Evolutionary conservation across 2,888 invertebrate species (phyloP).

Genomic region (Cynaeus angustus): DNA sequence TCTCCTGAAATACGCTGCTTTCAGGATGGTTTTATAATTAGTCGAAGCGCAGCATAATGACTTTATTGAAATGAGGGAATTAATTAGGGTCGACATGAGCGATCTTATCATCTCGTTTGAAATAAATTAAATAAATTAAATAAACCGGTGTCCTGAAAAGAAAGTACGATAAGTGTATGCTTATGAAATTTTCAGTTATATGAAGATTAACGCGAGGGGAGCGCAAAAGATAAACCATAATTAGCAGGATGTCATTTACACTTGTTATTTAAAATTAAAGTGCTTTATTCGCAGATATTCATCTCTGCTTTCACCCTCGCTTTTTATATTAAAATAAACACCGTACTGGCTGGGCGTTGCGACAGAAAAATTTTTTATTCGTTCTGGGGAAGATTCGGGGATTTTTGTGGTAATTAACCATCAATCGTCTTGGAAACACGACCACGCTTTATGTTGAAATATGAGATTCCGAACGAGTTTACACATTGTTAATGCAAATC

Average conservation of each 20-base stretch:
- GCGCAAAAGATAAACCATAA: slow-evolving; percentile 72
- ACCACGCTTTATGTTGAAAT: slow-evolving; percentile 67
- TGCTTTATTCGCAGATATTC: slow-evolving; percentile 62
- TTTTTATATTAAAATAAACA: slow-evolving; percentile 55
- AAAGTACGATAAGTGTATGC: slow-evolving; percentile 45
- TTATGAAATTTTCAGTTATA: slow-evolving; percentile 68
- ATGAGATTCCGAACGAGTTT: slow-evolving; percentile 68
- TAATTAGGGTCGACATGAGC: slow-evolving; percentile 6
- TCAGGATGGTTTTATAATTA: slow-evolving; percentile 12
- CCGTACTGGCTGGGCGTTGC: slow-evolving; percentile 19
- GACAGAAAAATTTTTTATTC: slow-evolving; percentile 43
- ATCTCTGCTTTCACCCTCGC: slow-evolving; percentile 62
- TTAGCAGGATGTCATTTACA: slow-evolving; percentile 73
- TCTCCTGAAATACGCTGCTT: background rate
- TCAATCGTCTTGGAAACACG: too few species aligned
- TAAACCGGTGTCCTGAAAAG: slow-evolving; percentile 12
- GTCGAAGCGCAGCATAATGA: slow-evolving; percentile 2
- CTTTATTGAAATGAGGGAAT: slow-evolving; percentile 15
- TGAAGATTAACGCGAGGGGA: slow-evolving; percentile 71
- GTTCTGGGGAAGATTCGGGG: too few species aligned
- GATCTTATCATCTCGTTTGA: background rate
- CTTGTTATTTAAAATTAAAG: slow-evolving; percentile 73
- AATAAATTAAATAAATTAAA: slow-evolving; percentile 3
- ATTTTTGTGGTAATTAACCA: slow-evolving; percentile 57
- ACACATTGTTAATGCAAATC: slow-evolving; percentile 72